A percentile compares a stretch with the other conserved stretches of the same genome.
phyloP scores from a whole-genome alignment of 2,888 invertebrate species.

The Folsomia manolachei region DNA sequence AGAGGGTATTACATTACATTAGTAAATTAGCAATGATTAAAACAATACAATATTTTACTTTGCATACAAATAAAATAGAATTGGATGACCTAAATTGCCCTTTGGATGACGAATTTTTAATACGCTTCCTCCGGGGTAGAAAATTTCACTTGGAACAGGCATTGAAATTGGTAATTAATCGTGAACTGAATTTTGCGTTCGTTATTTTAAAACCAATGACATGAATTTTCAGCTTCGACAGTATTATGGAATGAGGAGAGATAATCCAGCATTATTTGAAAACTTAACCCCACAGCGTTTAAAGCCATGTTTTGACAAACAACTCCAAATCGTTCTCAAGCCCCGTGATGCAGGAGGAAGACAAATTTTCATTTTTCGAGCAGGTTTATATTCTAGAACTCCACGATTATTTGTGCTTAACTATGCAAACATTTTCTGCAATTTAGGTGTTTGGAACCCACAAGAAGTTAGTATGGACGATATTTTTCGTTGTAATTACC shows the following conservation, averaged over 20 bases:
- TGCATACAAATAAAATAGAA: slow-evolving; percentile 10
- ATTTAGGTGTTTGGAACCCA: slow-evolving; percentile 55
- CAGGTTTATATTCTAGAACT: slow-evolving; percentile 45
- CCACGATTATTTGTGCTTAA: too few species aligned
- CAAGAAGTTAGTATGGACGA: slow-evolving; percentile 53
- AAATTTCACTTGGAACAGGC: slow-evolving; percentile 27
- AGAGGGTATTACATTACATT: slow-evolving; percentile 3
- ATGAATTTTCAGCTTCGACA: slow-evolving; percentile 26
- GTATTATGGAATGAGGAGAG: slow-evolving; percentile 40
- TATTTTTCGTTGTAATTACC: slow-evolving; percentile 54
- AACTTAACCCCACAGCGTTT: slow-evolving; percentile 32
- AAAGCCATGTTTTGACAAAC: slow-evolving; percentile 12
- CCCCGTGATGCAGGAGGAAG: slow-evolving; percentile 47
- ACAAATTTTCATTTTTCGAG: slow-evolving; percentile 49
- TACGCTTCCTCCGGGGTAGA: slow-evolving; percentile 34
- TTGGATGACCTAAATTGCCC: slow-evolving; percentile 25
- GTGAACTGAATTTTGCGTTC: background rate
- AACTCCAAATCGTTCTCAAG: slow-evolving; percentile 32
- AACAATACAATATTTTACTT: too few species aligned
- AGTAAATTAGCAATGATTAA: too few species aligned
- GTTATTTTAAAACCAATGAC: background rate
- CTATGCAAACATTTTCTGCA: background rate
- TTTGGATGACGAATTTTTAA: slow-evolving; percentile 26
- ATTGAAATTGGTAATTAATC: slow-evolving; percentile 20
- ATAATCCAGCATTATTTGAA: slow-evolving; percentile 30